A percentile compares a stretch with the other conserved stretches of the same genome.
phyloP scores from a whole-genome alignment of 1,140 invertebrate species.

The Ceratoteleas bidentatus region DNA sequence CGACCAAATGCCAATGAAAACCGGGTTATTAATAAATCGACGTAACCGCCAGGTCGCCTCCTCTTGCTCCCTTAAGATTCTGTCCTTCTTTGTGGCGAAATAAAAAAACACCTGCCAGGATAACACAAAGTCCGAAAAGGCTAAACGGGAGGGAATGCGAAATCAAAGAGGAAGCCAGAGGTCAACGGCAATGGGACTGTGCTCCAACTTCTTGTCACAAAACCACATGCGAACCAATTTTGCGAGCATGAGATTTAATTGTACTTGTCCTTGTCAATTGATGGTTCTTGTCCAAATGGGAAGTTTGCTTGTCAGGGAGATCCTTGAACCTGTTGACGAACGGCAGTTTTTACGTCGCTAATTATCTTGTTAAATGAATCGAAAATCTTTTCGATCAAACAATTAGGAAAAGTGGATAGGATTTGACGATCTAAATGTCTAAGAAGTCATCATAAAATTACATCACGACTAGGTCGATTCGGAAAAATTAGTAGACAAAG shows the following conservation, averaged over 20 bases:
- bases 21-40: constrained; percentile 78
- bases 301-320: too few relatives aligned
- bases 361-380: too few relatives aligned
- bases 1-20: constrained; percentile 74
- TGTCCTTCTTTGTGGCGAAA: constrained; percentile 14
- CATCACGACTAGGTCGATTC: too few relatives aligned
- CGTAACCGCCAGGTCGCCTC: constrained; percentile 55
- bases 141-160: constrained; percentile 16
- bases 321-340: too few relatives aligned
- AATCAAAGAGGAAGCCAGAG: constrained; percentile 17
- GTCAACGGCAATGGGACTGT: constrained; percentile 12
- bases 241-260: neutral
- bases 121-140: constrained; percentile 18
- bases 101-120: constrained; percentile 29
- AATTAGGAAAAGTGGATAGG: neutral
- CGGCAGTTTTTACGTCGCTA: too few relatives aligned
- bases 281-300: too few relatives aligned
- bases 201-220: constrained; percentile 1
- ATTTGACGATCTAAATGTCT: neutral
- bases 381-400: too few relatives aligned
- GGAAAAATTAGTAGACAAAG: too few relatives aligned
- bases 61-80: constrained; percentile 6
- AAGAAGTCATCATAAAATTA: too few relatives aligned
- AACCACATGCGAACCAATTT: constrained; percentile 1
- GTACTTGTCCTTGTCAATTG: neutral